Evolutionary conservation across 2,888 invertebrate genomes (phyloP), one percentile per base, ranked within the genome.

Genomic region (Erebia aethiops): DNA sequence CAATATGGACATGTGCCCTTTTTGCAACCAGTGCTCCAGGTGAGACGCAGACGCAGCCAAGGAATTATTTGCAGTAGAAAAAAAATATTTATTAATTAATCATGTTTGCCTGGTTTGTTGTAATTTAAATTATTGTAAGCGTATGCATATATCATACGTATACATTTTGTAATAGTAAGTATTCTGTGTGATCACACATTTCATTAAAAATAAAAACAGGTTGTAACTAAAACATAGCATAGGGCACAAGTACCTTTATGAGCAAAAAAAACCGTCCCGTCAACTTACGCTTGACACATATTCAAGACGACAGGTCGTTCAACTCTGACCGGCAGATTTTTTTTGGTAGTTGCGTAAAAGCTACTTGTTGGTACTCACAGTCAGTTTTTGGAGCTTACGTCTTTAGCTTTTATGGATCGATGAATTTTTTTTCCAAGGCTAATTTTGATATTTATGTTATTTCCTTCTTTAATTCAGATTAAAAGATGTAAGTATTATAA

Each of bases 201-300:
- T 21, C 2, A 21, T 21, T 26, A 5, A 35, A 35, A 7, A 35
- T 35, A 35, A 21, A 13, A 54, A 64, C 52, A 54, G 16, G 35
- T 54, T 67, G 63, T 62, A 60, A 67, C 52, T 64, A 66, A 65
- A 46, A 49, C 62, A 43, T 26, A 62, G 52, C 68, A 69, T 57
- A 73, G 43, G 61, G 65, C 41, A 54, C 58, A 69, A 57, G 56
- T 54, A 63, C 56, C 51, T 63, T 67, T 67, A 71, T 69, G 69
- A 69, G 70, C 68, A 71, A 70, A 75, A 77, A 35, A 76, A 76
- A 72, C 72, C 73, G 70, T 76, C 72, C 73, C 74, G 72, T 75
- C 76, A 74, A 77, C 71, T 69, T 73, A 71, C 64, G 71, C 74
- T 74, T 71, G 77, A 74, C 77, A 76, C 70, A 76, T 76, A 76